Conservation (phyloP, 1,140 invertebrate species). For the Calycopis cecrops region DNA sequence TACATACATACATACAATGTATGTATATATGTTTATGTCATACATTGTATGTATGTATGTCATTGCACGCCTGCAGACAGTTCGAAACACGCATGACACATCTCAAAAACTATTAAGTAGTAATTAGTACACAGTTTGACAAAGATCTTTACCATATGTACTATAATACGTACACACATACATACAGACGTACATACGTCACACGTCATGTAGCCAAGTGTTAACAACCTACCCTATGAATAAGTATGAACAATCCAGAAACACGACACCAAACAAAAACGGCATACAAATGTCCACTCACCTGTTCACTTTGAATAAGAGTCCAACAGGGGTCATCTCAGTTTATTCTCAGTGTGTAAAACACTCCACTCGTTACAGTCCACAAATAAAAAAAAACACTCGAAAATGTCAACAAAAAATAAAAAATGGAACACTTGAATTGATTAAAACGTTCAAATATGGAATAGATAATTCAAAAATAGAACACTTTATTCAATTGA, state of each 20-base stretch:
- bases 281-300: constrained; percentile 42
- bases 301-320: constrained; percentile 73
- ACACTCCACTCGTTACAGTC: constrained; percentile 26
- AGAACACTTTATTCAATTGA: constrained; percentile 3
- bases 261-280: constrained; percentile 10
- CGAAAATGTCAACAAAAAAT: background rate
- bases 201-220: background rate
- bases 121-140: no score
- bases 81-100: no score
- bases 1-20: no score
- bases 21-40: no score
- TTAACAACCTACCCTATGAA: background rate
- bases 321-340: constrained; percentile 69
- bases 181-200: no score
- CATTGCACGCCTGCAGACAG: no score
- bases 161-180: no score
- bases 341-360: constrained; percentile 21
- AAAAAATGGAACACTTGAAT: background rate
- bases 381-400: constrained; percentile 12
- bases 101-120: no score
- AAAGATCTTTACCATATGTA: no score
- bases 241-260: background rate
- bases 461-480: no score
- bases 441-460: no score
- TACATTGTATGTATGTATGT: no score